Conservation (phyloP, 2,888 invertebrate species). For the Chydorus sphaericus region DNA sequence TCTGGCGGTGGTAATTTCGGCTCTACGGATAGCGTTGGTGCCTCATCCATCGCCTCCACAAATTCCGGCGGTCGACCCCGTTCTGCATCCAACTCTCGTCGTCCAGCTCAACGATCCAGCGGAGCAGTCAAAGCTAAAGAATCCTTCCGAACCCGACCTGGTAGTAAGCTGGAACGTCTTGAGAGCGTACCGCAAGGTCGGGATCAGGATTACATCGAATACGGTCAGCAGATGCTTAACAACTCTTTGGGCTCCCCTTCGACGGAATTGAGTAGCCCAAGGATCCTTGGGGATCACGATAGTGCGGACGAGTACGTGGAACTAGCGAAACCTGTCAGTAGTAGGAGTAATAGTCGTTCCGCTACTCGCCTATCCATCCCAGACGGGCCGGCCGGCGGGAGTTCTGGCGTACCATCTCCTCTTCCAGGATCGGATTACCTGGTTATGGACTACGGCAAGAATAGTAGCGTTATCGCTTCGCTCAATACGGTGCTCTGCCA, state of each 20-base stretch:
- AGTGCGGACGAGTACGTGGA: constrained; percentile 14
- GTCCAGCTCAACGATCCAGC: background rate
- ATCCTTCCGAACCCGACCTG: constrained; percentile 6
- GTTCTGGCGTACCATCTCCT: background rate
- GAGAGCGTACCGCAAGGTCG: constrained; percentile 16
- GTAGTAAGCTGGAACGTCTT: constrained; percentile 9
- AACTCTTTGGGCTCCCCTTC: background rate
- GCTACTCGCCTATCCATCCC: background rate
- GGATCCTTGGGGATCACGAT: background rate
- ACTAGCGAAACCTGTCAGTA: constrained; percentile 4
- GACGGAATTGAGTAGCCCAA: background rate
- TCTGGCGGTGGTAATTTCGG: constrained; percentile 2
- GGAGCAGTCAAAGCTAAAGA: constrained; percentile 11
- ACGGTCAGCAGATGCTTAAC: background rate
- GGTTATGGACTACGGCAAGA: constrained; percentile 1
- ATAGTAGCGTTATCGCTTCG: background rate
- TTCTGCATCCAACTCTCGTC: background rate
- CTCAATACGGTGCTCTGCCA: background rate
- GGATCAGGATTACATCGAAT: constrained; percentile 15
- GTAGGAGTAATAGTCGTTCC: too few relatives aligned
- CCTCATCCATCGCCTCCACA: constrained; percentile 5
- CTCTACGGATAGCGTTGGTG: constrained; percentile 13
- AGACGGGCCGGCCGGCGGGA: background rate
- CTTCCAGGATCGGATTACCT: constrained; percentile 4
- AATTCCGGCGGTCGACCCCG: constrained; percentile 1